Percentiles rank a stretch among this genome's conserved stretches.
These are phyloP conservation scores for Lepus americanus DNA, from an alignment of 2,113 vertebrate species.

Conservation along the genomic window DNA sequence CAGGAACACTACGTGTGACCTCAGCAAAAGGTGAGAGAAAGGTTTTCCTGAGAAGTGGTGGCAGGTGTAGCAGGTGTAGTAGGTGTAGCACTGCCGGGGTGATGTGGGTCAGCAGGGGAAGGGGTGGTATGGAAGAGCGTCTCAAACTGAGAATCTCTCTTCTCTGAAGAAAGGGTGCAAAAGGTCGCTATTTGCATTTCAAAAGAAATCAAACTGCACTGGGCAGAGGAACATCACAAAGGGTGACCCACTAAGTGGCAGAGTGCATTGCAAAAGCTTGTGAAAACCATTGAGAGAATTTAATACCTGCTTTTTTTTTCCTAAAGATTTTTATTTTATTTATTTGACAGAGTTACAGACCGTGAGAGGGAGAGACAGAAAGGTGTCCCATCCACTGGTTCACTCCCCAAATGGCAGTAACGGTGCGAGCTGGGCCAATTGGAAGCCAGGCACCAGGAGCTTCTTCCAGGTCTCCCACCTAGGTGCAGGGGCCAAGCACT, in stretches of 20 bases:
- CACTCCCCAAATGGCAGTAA: too few species aligned
- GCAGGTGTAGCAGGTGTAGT: not conserved
- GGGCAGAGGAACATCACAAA: not conserved
- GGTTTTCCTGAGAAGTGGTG: not conserved
- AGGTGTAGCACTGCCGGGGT: not conserved
- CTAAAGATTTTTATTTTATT: too few species aligned
- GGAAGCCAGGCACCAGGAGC: too few species aligned
- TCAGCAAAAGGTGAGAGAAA: not conserved
- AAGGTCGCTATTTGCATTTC: not conserved
- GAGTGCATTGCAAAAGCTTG: not conserved
- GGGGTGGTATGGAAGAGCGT: fast-evolving
- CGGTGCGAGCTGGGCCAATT: too few species aligned
- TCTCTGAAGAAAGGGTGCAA: not conserved
- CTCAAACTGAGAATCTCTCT: not conserved
- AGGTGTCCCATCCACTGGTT: too few species aligned
- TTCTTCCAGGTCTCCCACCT: too few species aligned
- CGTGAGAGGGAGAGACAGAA: too few species aligned
- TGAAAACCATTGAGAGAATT: not conserved
- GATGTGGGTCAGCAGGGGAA: not conserved
- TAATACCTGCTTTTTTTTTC: not conserved
- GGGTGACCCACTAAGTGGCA: not conserved
- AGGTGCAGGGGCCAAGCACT: too few species aligned
- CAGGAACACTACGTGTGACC: not conserved
- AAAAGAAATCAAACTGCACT: not conserved
- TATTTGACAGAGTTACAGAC: too few species aligned